Conservation (phyloP, 1,140 invertebrate species). For the Frieseomelitta varia region DNA sequence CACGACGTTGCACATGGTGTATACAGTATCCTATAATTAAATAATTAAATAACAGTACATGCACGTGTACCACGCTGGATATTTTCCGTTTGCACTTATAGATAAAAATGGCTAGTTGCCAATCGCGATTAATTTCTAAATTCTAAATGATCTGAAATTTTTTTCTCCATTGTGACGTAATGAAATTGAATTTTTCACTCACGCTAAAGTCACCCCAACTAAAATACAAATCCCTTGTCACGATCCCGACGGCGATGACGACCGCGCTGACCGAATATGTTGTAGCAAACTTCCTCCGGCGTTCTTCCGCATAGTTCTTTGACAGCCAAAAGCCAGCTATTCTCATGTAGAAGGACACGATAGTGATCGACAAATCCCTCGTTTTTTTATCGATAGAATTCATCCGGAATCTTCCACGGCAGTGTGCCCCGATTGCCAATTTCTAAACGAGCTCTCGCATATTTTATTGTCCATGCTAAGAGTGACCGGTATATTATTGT, state of each 20-base stretch:
- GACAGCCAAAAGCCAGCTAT: constrained; percentile 51
- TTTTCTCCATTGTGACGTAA: not conserved
- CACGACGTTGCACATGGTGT: constrained; percentile 37
- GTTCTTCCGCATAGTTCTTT: constrained; percentile 1
- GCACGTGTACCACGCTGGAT: not conserved
- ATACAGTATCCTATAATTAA: constrained; percentile 41
- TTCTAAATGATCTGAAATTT: not conserved
- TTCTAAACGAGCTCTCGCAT: too few species aligned
- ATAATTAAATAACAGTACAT: not conserved
- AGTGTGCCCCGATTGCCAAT: too few species aligned
- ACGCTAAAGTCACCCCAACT: constrained; percentile 49
- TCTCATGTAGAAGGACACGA: constrained; percentile 29
- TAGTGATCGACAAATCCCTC: not conserved
- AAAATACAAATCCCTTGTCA: constrained; percentile 37
- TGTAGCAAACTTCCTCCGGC: not conserved
- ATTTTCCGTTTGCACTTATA: not conserved
- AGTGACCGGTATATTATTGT: not conserved
- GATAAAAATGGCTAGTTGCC: too few species aligned
- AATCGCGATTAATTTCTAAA: too few species aligned
- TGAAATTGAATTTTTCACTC: constrained; percentile 16
- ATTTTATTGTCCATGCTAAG: not conserved
- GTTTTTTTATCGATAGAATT: too few species aligned
- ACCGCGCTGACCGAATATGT: constrained; percentile 18
- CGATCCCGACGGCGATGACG: not conserved
- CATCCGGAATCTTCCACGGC: not conserved